A percentile compares a stretch with the other conserved stretches of the same genome.
Conservation (phyloP, 92 coral and sea anemone genomes). For the Pocillopora grandis region DNA sequence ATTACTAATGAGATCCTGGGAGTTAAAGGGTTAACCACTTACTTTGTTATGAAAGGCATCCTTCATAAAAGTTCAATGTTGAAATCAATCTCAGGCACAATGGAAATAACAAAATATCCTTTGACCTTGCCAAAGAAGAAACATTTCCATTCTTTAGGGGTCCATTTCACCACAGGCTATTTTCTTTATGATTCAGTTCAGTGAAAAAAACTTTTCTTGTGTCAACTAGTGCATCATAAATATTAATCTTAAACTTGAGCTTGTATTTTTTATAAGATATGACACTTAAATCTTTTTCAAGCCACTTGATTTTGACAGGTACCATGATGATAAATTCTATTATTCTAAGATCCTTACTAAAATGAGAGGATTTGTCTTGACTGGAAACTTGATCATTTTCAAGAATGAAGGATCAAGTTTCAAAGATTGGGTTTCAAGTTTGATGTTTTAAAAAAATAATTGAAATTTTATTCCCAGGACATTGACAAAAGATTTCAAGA, state of each 20-base stretch:
- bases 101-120: too few species aligned
- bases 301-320: slow-evolving; percentile 29
- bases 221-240: slow-evolving; percentile 7
- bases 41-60: background rate
- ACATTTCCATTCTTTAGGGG: background rate
- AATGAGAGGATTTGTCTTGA: background rate
- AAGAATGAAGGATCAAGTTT: too few species aligned
- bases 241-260: slow-evolving; percentile 9
- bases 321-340: background rate
- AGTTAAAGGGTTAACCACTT: background rate
- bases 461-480: too few species aligned
- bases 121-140: background rate
- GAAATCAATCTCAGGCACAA: background rate
- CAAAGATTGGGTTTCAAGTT: too few species aligned
- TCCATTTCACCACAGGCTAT: background rate
- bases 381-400: too few species aligned
- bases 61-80: background rate
- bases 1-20: too few species aligned
- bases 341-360: background rate
- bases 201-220: background rate
- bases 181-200: background rate
- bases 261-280: background rate
- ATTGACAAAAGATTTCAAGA: too few species aligned
- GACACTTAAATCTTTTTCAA: background rate
- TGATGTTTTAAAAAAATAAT: too few species aligned